phyloP scores from a whole-genome alignment of 2,888 invertebrate genomes.

The Mylabris sibirica region DNA sequence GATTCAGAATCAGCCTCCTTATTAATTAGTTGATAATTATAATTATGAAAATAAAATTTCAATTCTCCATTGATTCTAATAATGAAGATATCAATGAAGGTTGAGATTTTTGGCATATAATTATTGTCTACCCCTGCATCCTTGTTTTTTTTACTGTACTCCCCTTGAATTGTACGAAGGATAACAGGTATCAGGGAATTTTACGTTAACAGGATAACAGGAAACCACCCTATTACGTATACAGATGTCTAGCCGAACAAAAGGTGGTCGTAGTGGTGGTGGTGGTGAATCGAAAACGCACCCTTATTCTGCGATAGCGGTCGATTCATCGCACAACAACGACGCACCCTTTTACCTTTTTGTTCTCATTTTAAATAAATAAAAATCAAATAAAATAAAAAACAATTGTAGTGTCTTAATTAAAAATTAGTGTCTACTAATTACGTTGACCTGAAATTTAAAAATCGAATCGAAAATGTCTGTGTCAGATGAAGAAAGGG shows the following conservation, averaged over 20 bases:
- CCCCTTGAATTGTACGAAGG: background rate
- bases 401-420: too few relatives aligned
- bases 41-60: too few relatives aligned
- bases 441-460: too few relatives aligned
- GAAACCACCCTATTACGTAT: background rate
- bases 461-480: slow-evolving; percentile 40
- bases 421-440: background rate
- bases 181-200: slow-evolving; percentile 6
- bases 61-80: too few relatives aligned
- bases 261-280: background rate
- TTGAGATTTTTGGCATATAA: too few relatives aligned
- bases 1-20: background rate
- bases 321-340: slow-evolving; percentile 37
- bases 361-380: too few relatives aligned
- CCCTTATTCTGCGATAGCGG: slow-evolving; percentile 40
- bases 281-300: slow-evolving; percentile 26
- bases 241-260: background rate
- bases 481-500: slow-evolving; percentile 73
- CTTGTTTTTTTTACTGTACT: too few relatives aligned
- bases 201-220: background rate
- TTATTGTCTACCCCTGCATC: too few relatives aligned
- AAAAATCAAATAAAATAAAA: background rate
- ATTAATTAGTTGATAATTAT: too few relatives aligned
- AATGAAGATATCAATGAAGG: too few relatives aligned
- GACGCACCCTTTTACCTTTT: slow-evolving; percentile 45